phyloP scores from a whole-genome alignment of 2,888 invertebrate genomes.

The Microctonus aethiopoides region DNA sequence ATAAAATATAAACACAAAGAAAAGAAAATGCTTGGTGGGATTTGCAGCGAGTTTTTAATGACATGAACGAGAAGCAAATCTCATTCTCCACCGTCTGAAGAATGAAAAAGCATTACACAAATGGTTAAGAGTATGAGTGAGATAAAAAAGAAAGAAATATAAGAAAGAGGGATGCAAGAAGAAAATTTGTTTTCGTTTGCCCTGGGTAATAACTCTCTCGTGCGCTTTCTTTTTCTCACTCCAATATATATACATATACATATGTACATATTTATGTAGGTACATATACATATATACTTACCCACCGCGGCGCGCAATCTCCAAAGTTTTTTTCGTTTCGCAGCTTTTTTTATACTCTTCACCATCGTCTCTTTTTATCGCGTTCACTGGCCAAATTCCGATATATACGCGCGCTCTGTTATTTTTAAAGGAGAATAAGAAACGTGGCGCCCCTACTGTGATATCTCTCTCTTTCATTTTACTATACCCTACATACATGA shows the following conservation, averaged over 20 bases:
- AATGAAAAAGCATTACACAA: neutral
- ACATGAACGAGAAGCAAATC: neutral
- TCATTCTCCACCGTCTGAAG: neutral
- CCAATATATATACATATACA: neutral
- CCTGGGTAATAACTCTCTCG: conserved; percentile 30
- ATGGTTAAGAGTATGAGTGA: neutral
- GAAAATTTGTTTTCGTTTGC: conserved; percentile 30
- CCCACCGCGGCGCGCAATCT: conserved; percentile 24
- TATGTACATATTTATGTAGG: too few relatives aligned
- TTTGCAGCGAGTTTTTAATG: neutral
- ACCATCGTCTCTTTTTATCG: conserved; percentile 27
- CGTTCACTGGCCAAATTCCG: conserved; percentile 30
- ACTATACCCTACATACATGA: too few relatives aligned
- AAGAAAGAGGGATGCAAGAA: conserved; percentile 12
- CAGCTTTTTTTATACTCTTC: conserved; percentile 16
- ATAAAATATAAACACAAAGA: neutral
- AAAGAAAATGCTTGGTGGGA: neutral
- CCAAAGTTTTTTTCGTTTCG: conserved; percentile 19
- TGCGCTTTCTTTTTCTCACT: conserved; percentile 9
- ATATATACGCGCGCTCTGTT: conserved; percentile 27
- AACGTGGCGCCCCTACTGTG: conserved; percentile 21
- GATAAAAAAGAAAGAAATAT: neutral
- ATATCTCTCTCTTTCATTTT: neutral
- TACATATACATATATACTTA: too few relatives aligned
- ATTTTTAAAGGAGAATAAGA: conserved; percentile 24